These are phyloP conservation scores for Manis crassicaudata DNA, from an alignment of 2,797 vertebrate species.

Conservation along the genomic window DNA sequence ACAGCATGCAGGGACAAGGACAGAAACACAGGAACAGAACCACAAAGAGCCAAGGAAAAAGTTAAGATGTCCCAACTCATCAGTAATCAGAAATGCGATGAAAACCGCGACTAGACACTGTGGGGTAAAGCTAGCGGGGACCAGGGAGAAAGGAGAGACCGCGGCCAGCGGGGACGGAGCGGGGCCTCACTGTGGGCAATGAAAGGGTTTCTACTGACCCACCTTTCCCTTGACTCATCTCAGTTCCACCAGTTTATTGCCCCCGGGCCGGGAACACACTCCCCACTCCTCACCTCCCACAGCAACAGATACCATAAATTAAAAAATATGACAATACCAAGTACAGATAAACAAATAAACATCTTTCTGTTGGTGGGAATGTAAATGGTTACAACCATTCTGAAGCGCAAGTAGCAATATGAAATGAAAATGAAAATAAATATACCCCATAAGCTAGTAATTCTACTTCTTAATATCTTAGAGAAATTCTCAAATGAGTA, in stretches of 20 bases:
- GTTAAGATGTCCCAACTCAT: neutral
- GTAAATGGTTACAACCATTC: neutral
- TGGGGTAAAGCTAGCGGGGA: too few species aligned
- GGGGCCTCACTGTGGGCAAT: too few species aligned
- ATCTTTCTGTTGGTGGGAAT: neutral
- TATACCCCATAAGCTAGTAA: neutral
- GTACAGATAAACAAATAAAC: neutral
- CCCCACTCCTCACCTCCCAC: too few species aligned
- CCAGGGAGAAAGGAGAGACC: too few species aligned
- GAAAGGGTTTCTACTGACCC: too few species aligned
- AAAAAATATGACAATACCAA: neutral
- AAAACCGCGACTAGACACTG: neutral
- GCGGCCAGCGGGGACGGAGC: too few species aligned
- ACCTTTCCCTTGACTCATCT: too few species aligned
- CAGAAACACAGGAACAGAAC: slow-evolving; percentile 8
- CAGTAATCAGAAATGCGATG: neutral
- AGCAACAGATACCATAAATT: neutral
- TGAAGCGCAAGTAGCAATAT: neutral
- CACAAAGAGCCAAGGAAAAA: neutral
- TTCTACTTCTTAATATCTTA: neutral
- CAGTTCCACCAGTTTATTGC: too few species aligned
- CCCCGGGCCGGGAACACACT: too few species aligned
- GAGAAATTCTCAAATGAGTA: neutral
- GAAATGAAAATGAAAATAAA: neutral
- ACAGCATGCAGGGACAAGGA: neutral